Evolutionary conservation across 2,888 invertebrate genomes (phyloP).

Genomic region (Sminthurides aquaticus): DNA sequence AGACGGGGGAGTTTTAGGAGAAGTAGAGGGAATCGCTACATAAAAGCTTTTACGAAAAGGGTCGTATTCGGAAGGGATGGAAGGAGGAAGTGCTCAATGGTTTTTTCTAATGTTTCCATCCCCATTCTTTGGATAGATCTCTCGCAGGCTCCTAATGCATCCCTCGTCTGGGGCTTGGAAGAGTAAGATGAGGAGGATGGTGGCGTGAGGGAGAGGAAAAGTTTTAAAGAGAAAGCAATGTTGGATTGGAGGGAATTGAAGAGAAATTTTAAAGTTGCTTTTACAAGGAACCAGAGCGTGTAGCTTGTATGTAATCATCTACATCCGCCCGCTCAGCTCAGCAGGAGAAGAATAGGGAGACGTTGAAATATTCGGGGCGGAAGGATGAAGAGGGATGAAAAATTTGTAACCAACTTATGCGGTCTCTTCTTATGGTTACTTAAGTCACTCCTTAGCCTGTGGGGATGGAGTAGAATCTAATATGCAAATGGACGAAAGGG

Average conservation of each 20-base stretch:
- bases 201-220: not conserved
- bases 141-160: not conserved
- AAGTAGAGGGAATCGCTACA: not conserved
- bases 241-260: not conserved
- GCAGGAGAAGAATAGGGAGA: too few species aligned
- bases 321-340: too few species aligned
- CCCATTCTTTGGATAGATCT: not conserved
- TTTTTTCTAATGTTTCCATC: not conserved
- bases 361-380: not conserved
- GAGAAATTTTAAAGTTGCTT: not conserved
- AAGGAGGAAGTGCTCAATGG: not conserved
- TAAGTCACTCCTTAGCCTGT: not conserved
- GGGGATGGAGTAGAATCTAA: not conserved
- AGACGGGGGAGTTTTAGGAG: not conserved
- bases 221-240: not conserved
- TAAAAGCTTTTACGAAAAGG: not conserved
- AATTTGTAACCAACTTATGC: not conserved
- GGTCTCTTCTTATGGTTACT: not conserved
- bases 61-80: not conserved
- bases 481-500: not conserved
- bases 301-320: too few species aligned
- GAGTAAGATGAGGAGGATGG: not conserved
- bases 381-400: not conserved
- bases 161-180: not conserved
- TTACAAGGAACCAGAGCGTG: too few species aligned